These are phyloP conservation scores for Hypanus sabinus DNA, from an alignment of 2,113 vertebrate species.

Conservation along the genomic window DNA sequence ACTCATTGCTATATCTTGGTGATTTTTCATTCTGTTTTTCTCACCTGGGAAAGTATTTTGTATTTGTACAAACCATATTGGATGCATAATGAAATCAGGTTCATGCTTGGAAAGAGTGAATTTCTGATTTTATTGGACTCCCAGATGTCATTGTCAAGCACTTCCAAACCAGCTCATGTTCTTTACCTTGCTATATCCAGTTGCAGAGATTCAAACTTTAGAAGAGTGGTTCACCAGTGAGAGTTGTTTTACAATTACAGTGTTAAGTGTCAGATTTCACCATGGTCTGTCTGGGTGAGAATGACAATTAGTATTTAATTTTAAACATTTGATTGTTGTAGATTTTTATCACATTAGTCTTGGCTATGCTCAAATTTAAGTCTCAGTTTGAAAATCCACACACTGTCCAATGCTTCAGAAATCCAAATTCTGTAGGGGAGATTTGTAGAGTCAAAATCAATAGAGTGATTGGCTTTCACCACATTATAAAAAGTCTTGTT, in stretches of 20 bases:
- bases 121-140: constrained; percentile 5
- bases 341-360: not conserved
- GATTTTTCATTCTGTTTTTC: not conserved
- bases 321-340: not conserved
- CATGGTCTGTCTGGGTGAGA: not conserved
- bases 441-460: not conserved
- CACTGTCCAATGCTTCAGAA: not conserved
- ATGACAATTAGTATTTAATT: not conserved
- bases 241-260: not conserved
- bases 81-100: not conserved
- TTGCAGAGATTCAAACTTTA: not conserved
- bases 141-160: not conserved
- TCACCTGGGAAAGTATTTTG: not conserved
- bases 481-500: not conserved
- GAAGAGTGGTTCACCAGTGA: not conserved
- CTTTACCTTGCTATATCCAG: not conserved
- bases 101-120: not conserved
- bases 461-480: not conserved
- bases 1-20: not conserved
- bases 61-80: not conserved
- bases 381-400: not conserved
- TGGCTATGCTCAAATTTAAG: not conserved
- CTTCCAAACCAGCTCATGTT: not conserved
- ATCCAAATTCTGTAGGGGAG: not conserved
- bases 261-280: not conserved